Evolutionary conservation across 2,888 invertebrate species (phyloP), one percentile per base, ranked within the genome.

Genomic region (Amphipoea lucens): DNA sequence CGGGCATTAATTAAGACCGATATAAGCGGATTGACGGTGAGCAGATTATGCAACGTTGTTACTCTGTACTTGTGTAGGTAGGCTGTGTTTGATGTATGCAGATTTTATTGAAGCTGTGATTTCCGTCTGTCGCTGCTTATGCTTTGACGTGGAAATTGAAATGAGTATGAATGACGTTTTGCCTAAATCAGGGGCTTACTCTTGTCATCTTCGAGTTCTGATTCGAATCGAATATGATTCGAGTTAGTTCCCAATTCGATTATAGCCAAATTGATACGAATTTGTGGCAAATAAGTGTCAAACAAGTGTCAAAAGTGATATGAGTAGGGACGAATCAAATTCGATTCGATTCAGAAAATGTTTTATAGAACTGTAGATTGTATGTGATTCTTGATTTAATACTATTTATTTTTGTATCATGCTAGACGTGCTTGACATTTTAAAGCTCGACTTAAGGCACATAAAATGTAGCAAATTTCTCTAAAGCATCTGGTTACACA

Each of bases 1-100:
- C 89, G 88, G 92, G 93, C 94, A 91, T 94, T 96, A 96, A 96
- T 96, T 96, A 95, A 94, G 89, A 92, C 91, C 90, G 92, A 90
- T 92, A 92, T 95, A 96, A 95, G 95, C 95, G 94, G 95, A 95
- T 96, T 94, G 93, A 92, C 92, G 90, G 90, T 88, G 90, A 80
- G 83, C 86, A 91, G 90, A 89, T 90, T 91, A 90, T 88, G 84
- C 84, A 86, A 87, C 83, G 73, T 79, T 80, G 81, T 82, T 76
- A 40, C 45, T 74, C n/a, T 57, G 67, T 72, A 82, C n/a, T n/a
- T n/a, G n/a, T 82, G 73, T 83, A 87, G 65, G 80, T 84, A 86
- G 78, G 29, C 60, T 74, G 63, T 78, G 45, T 63, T 62, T 78
- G 74, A 79, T 82, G 67, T 68, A 85, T 86, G 81, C 75, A 76